A percentile compares a stretch with the other conserved stretches of the same genome.
These are phyloP conservation scores for Microtus oregoni DNA, from an alignment of 2,113 vertebrate genomes.

Conservation along the genomic window DNA sequence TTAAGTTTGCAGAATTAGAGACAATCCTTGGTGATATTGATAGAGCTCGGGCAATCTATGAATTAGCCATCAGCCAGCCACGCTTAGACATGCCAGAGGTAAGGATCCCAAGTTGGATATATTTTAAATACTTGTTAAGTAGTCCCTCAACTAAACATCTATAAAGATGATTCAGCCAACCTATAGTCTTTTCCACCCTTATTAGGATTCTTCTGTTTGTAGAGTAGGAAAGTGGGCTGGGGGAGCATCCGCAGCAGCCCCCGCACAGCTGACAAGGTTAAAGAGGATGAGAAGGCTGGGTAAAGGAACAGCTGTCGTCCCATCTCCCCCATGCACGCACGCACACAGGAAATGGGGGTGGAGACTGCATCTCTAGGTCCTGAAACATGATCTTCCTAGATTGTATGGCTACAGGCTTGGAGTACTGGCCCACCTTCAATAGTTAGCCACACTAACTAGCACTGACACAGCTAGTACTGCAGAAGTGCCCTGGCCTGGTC, in stretches of 20 bases:
- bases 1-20: constrained; percentile 98
- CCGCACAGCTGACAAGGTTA: not conserved
- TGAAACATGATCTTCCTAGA: not conserved
- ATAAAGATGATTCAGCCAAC: not conserved
- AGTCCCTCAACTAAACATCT: not conserved
- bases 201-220: constrained; percentile 10
- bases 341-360: not conserved
- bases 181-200: not conserved
- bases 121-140: not conserved
- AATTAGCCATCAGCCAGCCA: constrained; percentile 96
- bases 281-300: not conserved
- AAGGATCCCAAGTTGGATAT: not conserved
- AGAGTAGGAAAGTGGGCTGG: not conserved
- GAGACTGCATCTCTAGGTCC: not conserved
- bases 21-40: constrained; percentile 96
- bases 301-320: not conserved
- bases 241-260: not conserved
- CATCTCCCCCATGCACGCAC: not conserved
- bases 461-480: not conserved
- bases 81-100: constrained; percentile 99
- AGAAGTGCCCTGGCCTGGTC: not conserved
- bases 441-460: constrained; percentile 15
- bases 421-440: not conserved
- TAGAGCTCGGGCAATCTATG: constrained; percentile 95
- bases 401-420: not conserved